These are phyloP conservation scores for Clostera curtula DNA, from an alignment of 2,888 invertebrate species.

Conservation along the genomic window DNA sequence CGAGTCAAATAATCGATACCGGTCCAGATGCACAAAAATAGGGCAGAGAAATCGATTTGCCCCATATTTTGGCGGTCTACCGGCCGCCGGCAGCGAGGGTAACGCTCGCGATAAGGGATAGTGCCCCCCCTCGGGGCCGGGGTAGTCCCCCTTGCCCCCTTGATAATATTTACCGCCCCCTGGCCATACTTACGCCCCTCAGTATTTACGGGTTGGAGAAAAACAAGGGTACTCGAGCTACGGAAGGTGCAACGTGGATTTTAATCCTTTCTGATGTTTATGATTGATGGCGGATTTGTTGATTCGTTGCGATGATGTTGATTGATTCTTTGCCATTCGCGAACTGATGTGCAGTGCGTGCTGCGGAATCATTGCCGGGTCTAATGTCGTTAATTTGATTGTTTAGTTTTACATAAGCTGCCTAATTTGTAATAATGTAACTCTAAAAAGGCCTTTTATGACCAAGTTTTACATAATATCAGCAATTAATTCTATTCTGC, in stretches of 20 bases:
- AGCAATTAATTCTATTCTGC: too few relatives aligned
- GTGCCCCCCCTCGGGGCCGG: constrained; percentile 57
- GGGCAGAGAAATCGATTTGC: constrained; percentile 72
- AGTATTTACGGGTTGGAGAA: constrained; percentile 75
- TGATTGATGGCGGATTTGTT: constrained; percentile 74
- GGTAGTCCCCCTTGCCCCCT: constrained; percentile 54
- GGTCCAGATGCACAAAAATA: constrained; percentile 75
- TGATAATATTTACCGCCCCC: constrained; percentile 74
- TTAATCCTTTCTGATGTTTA: constrained; percentile 75
- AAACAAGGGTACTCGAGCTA: constrained; percentile 75
- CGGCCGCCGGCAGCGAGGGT: constrained; percentile 67
- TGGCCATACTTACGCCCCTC: constrained; percentile 74
- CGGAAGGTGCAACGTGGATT: constrained; percentile 75
- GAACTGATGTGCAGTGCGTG: too few relatives aligned
- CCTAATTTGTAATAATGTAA: too few relatives aligned
- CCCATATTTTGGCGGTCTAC: constrained; percentile 71
- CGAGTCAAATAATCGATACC: constrained; percentile 53
- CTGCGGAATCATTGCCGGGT: too few relatives aligned
- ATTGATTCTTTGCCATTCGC: constrained; percentile 65
- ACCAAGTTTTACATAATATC: too few relatives aligned
- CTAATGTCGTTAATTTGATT: too few relatives aligned
- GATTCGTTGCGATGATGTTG: constrained; percentile 66
- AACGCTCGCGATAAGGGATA: constrained; percentile 75
- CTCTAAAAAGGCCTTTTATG: too few relatives aligned
- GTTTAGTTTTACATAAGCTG: too few relatives aligned